Evolutionary conservation across 2,113 vertebrate species (phyloP), one percentile per base, ranked within the genome.

Genomic region (Oophaga pumilio): DNA sequence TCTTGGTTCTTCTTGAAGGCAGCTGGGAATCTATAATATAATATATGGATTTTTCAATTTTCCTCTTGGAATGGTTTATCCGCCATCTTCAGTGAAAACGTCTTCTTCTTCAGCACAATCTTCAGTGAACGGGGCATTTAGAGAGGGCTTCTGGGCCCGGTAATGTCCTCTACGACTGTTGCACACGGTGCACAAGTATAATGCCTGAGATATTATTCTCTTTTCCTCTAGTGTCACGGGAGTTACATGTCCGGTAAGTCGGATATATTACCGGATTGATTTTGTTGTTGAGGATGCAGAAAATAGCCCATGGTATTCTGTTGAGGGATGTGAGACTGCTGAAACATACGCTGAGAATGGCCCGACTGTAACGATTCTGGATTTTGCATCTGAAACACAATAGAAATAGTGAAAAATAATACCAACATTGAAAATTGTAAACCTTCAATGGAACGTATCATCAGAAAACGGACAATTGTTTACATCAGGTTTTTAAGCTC

Each of bases 191-290:
- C 66, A 0, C 78, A 57, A 0, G 0, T 0, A 88, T 0, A 0
- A 64, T 80, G 7, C 68, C 60, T 4, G 73, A 12, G 86, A 64
- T 53, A 62, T 11, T 18, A 60, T 26, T 88, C 77, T 74, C 1
- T 17, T 43, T 0, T 6, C 20, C 7, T 71, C 0, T 0, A 20
- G 4, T 0, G 2, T 93, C 92, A 94, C 20, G 95, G 96, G 89
- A 97, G 92, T 82, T 93, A 92, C 94, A 97, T 94, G 91, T 96
- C 96, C 0, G 94, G 87, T 87, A 95, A 92, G 91, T 95, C 95
- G 0, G 94, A 92, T 85, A 95, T 92, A 88, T 92, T 94, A 92
- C 94, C 93, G 91, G 89, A 91, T 52, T 74, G 15, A 76, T 69
- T 7, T 15, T 91, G 92, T 28, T 93, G 92, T 87, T 94, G 95